Percentiles rank a stretch among this genome's conserved stretches.
phyloP scores from a whole-genome alignment of 2,113 vertebrate species.

The Petromus typicus region DNA sequence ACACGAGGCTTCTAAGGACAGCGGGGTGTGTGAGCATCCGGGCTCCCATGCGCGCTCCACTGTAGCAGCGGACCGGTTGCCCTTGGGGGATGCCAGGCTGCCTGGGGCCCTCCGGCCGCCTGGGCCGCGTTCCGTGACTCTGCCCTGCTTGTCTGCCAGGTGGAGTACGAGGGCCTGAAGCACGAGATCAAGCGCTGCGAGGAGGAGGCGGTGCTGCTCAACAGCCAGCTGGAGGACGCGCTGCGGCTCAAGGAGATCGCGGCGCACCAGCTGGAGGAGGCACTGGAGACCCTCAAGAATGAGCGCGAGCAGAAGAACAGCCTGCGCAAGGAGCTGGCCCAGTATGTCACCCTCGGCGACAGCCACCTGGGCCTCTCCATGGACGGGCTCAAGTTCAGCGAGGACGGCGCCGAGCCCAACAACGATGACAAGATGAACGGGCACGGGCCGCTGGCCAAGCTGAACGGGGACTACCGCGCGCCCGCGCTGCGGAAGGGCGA shows the following conservation, averaged over 20 bases:
- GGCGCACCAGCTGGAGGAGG: conserved; percentile 96
- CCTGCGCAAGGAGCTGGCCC: conserved; percentile 96
- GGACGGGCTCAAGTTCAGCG: conserved; percentile 94
- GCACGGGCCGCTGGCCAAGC: conserved; percentile 88
- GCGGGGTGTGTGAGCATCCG: background rate
- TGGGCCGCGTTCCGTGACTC: conserved; percentile 85
- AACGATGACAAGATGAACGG: conserved; percentile 94
- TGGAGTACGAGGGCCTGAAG: conserved; percentile 98
- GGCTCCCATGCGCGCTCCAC: background rate
- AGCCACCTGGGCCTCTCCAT: conserved; percentile 95
- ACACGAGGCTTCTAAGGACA: background rate
- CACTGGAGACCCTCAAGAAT: conserved; percentile 95
- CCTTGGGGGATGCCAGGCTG: background rate
- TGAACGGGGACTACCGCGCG: conserved; percentile 92
- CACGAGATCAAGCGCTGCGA: conserved; percentile 98
- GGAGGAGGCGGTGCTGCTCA: conserved; percentile 97
- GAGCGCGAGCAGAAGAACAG: conserved; percentile 98
- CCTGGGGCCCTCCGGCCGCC: conserved; percentile 82
- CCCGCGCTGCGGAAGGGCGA: conserved; percentile 91
- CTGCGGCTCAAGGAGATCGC: conserved; percentile 97
- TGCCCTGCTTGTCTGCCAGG: conserved; percentile 87
- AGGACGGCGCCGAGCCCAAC: conserved; percentile 90
- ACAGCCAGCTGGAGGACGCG: conserved; percentile 98
- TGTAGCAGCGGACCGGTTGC: no score
- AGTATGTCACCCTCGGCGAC: conserved; percentile 95